Evolutionary conservation across 2,888 invertebrate genomes (phyloP), one percentile per base, ranked within the genome.

Genomic region (Dryocosmus kuriphilus): DNA sequence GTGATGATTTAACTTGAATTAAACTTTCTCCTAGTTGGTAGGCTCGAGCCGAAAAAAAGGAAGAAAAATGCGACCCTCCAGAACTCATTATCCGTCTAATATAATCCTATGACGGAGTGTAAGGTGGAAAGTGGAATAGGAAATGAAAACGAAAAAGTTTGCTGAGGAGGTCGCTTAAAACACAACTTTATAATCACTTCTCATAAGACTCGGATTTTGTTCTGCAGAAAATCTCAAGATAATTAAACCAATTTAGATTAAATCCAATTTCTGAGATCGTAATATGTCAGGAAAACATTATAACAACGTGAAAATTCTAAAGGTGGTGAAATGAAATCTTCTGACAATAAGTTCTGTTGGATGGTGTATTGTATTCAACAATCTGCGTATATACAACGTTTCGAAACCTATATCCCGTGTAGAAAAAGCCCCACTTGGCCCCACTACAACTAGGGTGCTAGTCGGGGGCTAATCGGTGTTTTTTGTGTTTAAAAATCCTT

Each of bases 71-170:
- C 22, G 24, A 65, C 38, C 63, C 63, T n/a, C 32, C 7, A 11
- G 65, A 65, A 41, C 65, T 65, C 65, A 65, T 65, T 65, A 65
- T 65, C 38, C 65, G 38, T 65, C 14, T 65, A 35, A 65, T 65
- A 65, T 41, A 65, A 65, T 65, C 41, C 24, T 24, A 38, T 38
- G 65, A 41, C 41, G 65, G 14, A 65, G 38, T 65, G 65, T 41
- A 65, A 65, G 65, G 24, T 65, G 65, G 38, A 65, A 65, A 65
- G 24, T 65, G 24, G 24, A 65, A 65, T 65, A 38, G 65, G 22
- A 65, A 65, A 65, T 65, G 65, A 35, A 65, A 65, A 65, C 24
- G 65, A 65, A 65, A 65, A 65, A 65, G 38, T 65, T 65, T 38
- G 65, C 65, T 38, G 22, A 7, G 24, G 8, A 14, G 22, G 41